Conservation (phyloP, 2,113 vertebrate species). For the Pangasianodon hypophthalmus region DNA sequence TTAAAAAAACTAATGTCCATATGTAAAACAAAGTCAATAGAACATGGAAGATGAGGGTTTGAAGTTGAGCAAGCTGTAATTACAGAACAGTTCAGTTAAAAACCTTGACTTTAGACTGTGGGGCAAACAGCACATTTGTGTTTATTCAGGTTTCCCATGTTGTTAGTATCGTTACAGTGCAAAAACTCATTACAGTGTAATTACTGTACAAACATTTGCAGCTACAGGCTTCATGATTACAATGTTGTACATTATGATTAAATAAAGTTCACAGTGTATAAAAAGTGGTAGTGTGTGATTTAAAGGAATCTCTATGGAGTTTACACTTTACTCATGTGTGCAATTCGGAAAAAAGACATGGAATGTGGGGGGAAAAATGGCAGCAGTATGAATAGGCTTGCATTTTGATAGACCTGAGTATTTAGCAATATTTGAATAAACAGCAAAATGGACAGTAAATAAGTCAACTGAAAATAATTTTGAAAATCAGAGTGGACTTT, state of each 20-base stretch:
- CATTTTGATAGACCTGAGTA: neutral
- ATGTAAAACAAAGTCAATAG: neutral
- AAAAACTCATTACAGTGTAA: neutral
- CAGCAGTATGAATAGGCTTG: neutral
- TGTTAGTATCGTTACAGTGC: neutral
- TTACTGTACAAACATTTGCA: constrained; percentile 11
- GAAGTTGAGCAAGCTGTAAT: neutral
- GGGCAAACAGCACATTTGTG: neutral
- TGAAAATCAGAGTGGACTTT: too few species aligned
- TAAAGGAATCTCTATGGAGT: neutral
- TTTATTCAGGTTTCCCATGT: neutral
- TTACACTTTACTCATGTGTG: neutral
- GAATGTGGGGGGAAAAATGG: too few species aligned
- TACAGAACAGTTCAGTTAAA: neutral
- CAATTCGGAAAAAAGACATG: neutral
- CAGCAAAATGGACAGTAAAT: neutral
- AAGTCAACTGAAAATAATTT: neutral
- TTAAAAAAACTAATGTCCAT: neutral
- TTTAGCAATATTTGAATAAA: neutral
- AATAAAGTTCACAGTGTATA: neutral
- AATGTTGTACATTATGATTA: neutral
- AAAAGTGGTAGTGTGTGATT: neutral
- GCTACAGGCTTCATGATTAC: constrained; percentile 8
- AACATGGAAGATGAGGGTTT: neutral
- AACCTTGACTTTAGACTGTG: neutral